Base-by-base conservation (phyloP, 2,888 invertebrate species). In the Salpingus planirostris region DNA sequence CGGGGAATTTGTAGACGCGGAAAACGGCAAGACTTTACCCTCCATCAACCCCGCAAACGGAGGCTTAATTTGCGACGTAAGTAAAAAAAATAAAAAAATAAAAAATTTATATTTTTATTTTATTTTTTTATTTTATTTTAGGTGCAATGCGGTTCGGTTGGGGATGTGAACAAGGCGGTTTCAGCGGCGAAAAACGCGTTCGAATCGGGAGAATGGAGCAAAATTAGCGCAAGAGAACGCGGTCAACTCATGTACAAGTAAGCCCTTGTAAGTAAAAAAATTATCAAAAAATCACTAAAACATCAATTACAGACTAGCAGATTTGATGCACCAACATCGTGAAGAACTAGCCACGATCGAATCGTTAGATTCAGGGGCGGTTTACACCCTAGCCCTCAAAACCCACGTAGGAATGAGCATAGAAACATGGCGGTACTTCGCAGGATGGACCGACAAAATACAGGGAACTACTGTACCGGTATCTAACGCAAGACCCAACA, bases 371-470 rank as follows among this genome's bases (percentile, higher is more conserved):
- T 91, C 92, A 0, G 96, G 96, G 1, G 96, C 96, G 0, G 96
- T 97, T 0, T 97, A 96, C 66, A 96, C 96, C 0, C 67, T 97
- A 26, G 96, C 96, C 0, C 62, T 96, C 10, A 97, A 97, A 62
- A 96, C 96, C 0, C 96, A 96, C 65, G 73, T 97, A 3, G 96
- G 96, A 32, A 96, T 97, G 96, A 93, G 93, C 10, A 91, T 96
- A 29, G 93, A 95, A 57, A 91, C 91, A 0, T 95, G 93, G 89
- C 70, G 88, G 21, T 96, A 96, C 64, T 96, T 91, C 64, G 95
- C 93, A 2, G 95, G 93, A 2, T 95, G 95, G 90, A 82, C 89
- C 54, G 96, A 96, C 65, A 96, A 96, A 64, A 93, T 92, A 33
- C 86, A 88, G 57, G 95, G 95, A 0, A 67, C 76, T 8, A 92